Conservation (phyloP, 2,113 vertebrate genomes). For the Cyanoliseus patagonus region DNA sequence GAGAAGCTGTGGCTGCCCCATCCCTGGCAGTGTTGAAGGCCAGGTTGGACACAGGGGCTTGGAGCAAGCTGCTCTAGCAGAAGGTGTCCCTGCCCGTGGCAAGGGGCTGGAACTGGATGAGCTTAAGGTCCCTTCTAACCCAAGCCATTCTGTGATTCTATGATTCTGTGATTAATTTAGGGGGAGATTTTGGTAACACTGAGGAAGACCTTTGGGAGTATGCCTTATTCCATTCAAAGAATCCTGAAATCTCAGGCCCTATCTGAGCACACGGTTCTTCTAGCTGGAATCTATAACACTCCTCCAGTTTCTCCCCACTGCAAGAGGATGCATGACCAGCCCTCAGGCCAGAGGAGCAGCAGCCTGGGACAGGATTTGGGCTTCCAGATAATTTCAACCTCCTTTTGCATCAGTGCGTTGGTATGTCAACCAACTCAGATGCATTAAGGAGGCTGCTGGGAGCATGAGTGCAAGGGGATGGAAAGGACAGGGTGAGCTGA, state of each 20-base stretch:
- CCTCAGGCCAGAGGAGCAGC: not conserved
- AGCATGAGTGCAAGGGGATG: not conserved
- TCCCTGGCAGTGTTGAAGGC: too few relatives aligned
- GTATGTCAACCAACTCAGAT: not conserved
- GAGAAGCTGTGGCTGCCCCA: too few relatives aligned
- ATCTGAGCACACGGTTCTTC: fast-evolving
- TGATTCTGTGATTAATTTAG: not conserved
- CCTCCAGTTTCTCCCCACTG: not conserved
- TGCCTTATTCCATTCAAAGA: not conserved
- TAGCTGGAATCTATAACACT: not conserved
- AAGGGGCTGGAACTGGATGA: not conserved
- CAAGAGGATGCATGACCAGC: not conserved
- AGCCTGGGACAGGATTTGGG: not conserved
- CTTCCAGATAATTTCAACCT: not conserved
- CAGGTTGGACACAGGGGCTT: not conserved
- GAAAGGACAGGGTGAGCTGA: not conserved
- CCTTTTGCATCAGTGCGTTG: not conserved
- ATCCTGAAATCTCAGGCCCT: not conserved
- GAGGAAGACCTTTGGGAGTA: not conserved
- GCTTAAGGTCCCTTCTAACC: not conserved
- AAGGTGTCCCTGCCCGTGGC: not conserved
- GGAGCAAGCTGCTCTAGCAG: too few relatives aligned
- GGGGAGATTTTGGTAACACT: not conserved
- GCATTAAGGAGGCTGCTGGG: not conserved
- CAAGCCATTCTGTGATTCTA: not conserved